These are phyloP conservation scores for Mesoclemmys tuberculata DNA, from an alignment of 2,113 vertebrate species.

Conservation along the genomic window DNA sequence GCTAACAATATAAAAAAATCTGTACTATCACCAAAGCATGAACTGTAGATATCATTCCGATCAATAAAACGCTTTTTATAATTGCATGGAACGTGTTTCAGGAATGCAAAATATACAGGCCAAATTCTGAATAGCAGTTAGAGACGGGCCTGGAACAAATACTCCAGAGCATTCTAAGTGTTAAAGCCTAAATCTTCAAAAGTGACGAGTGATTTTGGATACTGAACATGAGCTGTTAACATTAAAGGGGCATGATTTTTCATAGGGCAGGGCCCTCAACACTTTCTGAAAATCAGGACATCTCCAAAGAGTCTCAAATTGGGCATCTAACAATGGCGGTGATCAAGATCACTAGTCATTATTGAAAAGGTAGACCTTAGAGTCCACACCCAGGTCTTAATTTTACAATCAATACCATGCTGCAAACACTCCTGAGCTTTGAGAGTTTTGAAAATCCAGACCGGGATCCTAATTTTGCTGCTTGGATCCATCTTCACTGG, in stretches of 20 bases:
- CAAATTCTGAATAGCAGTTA: not conserved
- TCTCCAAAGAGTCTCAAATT: not conserved
- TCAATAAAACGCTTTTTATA: slow-evolving; percentile 77
- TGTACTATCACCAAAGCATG: slow-evolving; percentile 55
- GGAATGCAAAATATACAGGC: not conserved
- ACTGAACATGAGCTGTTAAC: not conserved
- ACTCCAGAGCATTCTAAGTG: not conserved
- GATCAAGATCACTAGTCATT: not conserved
- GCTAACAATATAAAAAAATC: slow-evolving; percentile 60
- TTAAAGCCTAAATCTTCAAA: not conserved
- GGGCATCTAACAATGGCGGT: not conserved
- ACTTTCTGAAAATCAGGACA: not conserved
- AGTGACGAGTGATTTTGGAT: not conserved
- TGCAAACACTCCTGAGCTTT: not conserved
- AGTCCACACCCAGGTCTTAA: not conserved
- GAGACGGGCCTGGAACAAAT: not conserved
- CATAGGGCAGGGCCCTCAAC: not conserved
- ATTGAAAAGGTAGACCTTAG: not conserved
- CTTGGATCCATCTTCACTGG: not conserved
- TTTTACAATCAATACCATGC: not conserved
- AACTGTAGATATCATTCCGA: slow-evolving; percentile 42
- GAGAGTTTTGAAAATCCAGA: not conserved
- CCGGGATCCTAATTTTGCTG: not conserved
- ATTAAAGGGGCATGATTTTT: not conserved
- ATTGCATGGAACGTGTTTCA: slow-evolving; percentile 27